These are phyloP conservation scores for Platygyra sinensis DNA, from an alignment of 64 coral and sea anemone species.

Conservation along the genomic window DNA sequence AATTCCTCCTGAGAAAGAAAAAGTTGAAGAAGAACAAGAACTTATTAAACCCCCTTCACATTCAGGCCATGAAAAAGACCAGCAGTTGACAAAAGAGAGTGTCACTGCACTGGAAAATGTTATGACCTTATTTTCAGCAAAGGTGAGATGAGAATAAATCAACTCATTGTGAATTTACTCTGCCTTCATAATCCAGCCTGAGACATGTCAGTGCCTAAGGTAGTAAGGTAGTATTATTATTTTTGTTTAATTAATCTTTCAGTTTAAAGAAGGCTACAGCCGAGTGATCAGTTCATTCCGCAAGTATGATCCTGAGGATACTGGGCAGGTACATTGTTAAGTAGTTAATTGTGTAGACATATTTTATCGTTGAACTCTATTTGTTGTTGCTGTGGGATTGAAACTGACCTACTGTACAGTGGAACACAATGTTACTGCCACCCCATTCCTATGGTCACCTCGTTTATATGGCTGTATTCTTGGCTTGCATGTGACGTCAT, in stretches of 20 bases:
- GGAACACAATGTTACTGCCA: no score
- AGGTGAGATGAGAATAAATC: constrained; percentile 16
- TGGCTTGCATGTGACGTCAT: no score
- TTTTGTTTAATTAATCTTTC: neutral
- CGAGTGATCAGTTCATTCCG: constrained; percentile 51
- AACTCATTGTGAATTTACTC: neutral
- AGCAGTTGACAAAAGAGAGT: neutral
- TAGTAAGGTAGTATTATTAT: no score
- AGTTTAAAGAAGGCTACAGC: constrained; percentile 87
- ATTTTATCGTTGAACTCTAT: no score
- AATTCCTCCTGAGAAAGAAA: neutral
- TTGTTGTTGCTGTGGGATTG: no score
- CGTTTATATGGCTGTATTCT: no score
- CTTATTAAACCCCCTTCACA: neutral
- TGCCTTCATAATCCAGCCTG: no score
- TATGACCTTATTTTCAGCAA: constrained; percentile 43
- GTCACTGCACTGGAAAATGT: neutral
- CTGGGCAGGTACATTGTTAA: constrained; percentile 71
- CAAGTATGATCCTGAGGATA: constrained; percentile 61
- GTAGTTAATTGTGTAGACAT: neutral
- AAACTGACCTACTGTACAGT: no score
- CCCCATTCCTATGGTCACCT: no score
- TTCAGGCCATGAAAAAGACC: neutral
- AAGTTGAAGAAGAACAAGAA: neutral
- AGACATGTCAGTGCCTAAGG: no score